Evolutionary conservation across 2,888 invertebrate genomes (phyloP).

Genomic region (Dysmachus trigonus): DNA sequence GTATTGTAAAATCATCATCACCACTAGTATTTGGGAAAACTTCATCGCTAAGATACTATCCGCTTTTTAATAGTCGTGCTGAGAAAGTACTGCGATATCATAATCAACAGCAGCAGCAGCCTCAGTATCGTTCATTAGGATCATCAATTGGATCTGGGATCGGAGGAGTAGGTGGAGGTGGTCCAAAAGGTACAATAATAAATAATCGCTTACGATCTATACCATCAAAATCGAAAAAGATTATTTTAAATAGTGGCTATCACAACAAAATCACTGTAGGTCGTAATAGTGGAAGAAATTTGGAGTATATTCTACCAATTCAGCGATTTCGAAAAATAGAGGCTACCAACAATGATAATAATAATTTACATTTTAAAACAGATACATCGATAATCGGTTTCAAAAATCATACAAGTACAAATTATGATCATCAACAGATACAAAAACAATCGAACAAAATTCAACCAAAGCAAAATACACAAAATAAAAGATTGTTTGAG

Average conservation of each 20-base stretch:
- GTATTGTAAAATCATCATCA: constrained; percentile 3
- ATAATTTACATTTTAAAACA: constrained; percentile 4
- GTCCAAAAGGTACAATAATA: neutral
- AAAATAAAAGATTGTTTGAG: neutral
- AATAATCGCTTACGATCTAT: neutral
- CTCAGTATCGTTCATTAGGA: neutral
- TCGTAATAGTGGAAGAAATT: neutral
- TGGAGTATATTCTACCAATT: neutral
- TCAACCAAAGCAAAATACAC: neutral
- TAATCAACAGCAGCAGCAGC: neutral
- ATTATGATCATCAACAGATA: neutral
- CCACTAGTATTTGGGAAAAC: neutral
- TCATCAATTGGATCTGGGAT: neutral
- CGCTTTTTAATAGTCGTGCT: neutral
- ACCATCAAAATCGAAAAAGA: neutral
- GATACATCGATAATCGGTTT: constrained; percentile 42
- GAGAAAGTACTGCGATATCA: neutral
- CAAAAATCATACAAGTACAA: constrained; percentile 41
- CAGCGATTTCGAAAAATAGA: neutral
- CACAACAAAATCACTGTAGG: neutral
- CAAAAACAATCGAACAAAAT: neutral
- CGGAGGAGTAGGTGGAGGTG: neutral
- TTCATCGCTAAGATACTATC: neutral
- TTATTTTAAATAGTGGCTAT: neutral
- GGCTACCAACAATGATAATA: neutral